These are phyloP conservation scores for Azorinus chamasolen DNA, from an alignment of 2,888 invertebrate genomes.

Conservation along the genomic window DNA sequence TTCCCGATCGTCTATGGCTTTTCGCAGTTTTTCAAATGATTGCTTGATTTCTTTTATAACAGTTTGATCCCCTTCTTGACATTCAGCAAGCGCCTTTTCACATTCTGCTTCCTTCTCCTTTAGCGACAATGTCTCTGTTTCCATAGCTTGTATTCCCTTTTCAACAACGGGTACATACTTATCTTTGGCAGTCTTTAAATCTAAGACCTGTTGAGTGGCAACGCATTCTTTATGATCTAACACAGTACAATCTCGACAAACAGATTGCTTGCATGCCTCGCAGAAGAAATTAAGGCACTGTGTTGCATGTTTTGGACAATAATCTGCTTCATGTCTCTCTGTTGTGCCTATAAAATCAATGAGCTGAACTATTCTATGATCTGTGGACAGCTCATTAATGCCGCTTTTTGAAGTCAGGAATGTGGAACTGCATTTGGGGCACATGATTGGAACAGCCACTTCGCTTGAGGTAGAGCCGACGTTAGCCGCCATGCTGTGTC, in stretches of 20 bases:
- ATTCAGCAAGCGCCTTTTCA: constrained; percentile 64
- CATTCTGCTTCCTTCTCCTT: constrained; percentile 70
- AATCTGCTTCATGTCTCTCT: constrained; percentile 75
- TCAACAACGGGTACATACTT: constrained; percentile 78
- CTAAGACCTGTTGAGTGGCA: constrained; percentile 76
- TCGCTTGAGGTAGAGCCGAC: constrained; percentile 34
- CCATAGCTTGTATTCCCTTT: constrained; percentile 72
- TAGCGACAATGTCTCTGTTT: constrained; percentile 68
- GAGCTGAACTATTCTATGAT: constrained; percentile 81
- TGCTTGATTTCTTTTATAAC: constrained; percentile 73
- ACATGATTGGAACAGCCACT: constrained; percentile 73
- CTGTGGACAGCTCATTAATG: constrained; percentile 74
- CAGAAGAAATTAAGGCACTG: constrained; percentile 83
- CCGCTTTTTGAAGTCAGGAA: constrained; percentile 78
- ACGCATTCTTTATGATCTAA: constrained; percentile 76
- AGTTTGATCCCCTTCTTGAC: constrained; percentile 64
- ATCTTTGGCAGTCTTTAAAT: constrained; percentile 74
- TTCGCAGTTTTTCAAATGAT: constrained; percentile 72
- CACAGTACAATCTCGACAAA: constrained; percentile 81
- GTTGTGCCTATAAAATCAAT: constrained; percentile 79
- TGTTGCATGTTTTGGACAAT: constrained; percentile 77
- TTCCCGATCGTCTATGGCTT: constrained; percentile 74
- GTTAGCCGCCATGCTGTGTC: constrained; percentile 62
- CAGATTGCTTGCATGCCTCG: constrained; percentile 74
- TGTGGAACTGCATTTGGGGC: constrained; percentile 73